Evolutionary conservation across 2,797 vertebrate species (phyloP).

Genomic region (Mionectes olivaceus): DNA sequence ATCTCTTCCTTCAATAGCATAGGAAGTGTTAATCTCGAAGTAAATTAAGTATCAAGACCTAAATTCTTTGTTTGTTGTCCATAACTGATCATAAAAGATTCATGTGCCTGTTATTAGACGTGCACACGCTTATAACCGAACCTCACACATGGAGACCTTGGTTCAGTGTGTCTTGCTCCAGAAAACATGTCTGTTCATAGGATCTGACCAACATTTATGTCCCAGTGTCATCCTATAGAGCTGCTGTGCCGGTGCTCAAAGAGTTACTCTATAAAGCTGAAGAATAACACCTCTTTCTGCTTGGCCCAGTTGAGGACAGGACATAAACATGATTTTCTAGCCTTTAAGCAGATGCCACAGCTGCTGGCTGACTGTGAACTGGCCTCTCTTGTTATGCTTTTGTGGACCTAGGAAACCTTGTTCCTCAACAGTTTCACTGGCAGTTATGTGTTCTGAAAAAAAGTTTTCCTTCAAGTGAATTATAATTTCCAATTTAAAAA

Average conservation of each 20-base stretch:
- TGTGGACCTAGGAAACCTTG: neutral
- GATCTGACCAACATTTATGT: neutral
- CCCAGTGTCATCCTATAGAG: neutral
- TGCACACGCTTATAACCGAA: neutral
- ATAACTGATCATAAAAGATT: neutral
- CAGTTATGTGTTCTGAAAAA: neutral
- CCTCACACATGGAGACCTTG: neutral
- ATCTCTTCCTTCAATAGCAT: neutral
- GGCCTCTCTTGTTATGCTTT: neutral
- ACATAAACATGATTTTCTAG: neutral
- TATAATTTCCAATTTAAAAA: neutral
- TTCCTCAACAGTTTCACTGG: neutral
- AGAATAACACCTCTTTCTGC: neutral
- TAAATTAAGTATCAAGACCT: neutral
- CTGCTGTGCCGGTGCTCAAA: neutral
- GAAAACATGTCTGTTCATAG: neutral
- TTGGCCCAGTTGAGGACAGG: neutral
- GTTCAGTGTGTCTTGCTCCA: neutral
- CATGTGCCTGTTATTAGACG: neutral
- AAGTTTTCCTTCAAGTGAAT: neutral
- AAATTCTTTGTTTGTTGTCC: neutral
- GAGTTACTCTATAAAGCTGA: neutral
- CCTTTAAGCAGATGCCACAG: neutral
- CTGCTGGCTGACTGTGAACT: neutral
- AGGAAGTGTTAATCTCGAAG: conserved; percentile 17